A percentile compares a stretch with the other conserved stretches of the same genome.
These are phyloP conservation scores for Goniozus legneri DNA, from an alignment of 1,140 invertebrate species.

Conservation along the genomic window DNA sequence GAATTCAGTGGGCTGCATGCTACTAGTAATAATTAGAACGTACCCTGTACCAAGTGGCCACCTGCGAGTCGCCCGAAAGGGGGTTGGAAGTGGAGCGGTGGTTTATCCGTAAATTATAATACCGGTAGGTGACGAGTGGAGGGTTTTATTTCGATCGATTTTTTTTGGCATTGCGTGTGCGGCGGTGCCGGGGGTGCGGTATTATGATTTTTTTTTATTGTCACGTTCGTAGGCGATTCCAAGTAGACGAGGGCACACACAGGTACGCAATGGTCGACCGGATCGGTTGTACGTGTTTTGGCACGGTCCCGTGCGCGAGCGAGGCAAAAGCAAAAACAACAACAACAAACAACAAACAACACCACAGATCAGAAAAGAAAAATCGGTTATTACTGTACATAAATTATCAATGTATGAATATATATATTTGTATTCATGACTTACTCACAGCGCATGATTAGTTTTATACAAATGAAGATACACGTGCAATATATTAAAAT, in stretches of 20 bases:
- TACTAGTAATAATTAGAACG: conserved; percentile 61
- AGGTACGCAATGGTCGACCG: conserved; percentile 20
- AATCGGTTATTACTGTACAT: too few relatives aligned
- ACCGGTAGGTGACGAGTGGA: conserved; percentile 14
- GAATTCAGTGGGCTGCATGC: conserved; percentile 34
- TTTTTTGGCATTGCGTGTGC: conserved; percentile 9
- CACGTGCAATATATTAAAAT: too few relatives aligned
- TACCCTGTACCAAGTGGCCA: conserved; percentile 80
- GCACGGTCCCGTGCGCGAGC: conserved; percentile 30
- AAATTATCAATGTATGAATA: too few relatives aligned
- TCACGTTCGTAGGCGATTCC: conserved; percentile 20
- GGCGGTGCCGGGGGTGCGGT: conserved; percentile 22
- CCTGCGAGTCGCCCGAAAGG: conserved; percentile 58
- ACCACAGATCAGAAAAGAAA: conserved; percentile 41
- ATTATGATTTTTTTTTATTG: too few relatives aligned
- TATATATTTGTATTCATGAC: too few relatives aligned
- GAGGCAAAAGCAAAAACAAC: conserved; percentile 45
- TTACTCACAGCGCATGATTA: too few relatives aligned
- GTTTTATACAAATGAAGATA: too few relatives aligned
- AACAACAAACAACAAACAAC: conserved; percentile 46
- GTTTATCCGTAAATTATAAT: conserved; percentile 28
- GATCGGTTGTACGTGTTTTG: conserved; percentile 28
- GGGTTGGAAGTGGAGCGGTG: conserved; percentile 43
- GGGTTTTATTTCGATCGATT: conserved; percentile 17
- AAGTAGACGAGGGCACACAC: conserved; percentile 24